Evolutionary conservation across 2,113 vertebrate genomes (phyloP).

Genomic region (Calypte anna): DNA sequence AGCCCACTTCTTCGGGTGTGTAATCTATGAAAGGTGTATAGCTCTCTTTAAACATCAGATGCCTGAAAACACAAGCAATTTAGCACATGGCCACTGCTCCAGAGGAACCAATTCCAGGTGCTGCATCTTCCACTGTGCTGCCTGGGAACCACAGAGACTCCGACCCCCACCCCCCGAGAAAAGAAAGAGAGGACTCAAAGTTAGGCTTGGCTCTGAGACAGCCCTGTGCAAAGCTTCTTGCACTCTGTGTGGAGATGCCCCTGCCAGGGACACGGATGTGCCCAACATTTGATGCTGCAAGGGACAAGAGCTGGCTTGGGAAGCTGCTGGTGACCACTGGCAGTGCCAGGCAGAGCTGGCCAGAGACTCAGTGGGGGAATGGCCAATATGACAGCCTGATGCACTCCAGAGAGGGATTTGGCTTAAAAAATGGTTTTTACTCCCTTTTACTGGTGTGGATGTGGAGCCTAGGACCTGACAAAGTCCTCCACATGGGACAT

Average conservation of each 20-base stretch:
- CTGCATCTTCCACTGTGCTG: not conserved
- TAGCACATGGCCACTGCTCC: not conserved
- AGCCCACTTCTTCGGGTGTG: not conserved
- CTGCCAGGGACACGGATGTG: not conserved
- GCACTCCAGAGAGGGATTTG: not conserved
- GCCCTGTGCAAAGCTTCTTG: not conserved
- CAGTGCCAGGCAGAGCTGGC: not conserved
- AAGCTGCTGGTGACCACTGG: not conserved
- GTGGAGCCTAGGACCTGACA: not conserved
- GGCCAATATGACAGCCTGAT: fast-evolving
- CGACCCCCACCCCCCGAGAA: not conserved
- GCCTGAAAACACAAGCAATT: not conserved
- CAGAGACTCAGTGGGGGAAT: fast-evolving
- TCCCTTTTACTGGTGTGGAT: not conserved
- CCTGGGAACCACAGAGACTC: not conserved
- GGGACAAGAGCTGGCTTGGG: not conserved
- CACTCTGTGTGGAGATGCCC: not conserved
- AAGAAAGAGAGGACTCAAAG: not conserved
- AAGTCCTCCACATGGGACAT: not conserved
- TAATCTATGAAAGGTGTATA: not conserved
- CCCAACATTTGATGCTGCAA: not conserved
- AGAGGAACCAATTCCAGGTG: not conserved
- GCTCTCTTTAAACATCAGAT: not conserved
- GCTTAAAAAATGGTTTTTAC: not conserved
- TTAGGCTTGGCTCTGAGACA: not conserved